Evolutionary conservation across 2,113 vertebrate species (phyloP).

Genomic region (Sula dactylatra): DNA sequence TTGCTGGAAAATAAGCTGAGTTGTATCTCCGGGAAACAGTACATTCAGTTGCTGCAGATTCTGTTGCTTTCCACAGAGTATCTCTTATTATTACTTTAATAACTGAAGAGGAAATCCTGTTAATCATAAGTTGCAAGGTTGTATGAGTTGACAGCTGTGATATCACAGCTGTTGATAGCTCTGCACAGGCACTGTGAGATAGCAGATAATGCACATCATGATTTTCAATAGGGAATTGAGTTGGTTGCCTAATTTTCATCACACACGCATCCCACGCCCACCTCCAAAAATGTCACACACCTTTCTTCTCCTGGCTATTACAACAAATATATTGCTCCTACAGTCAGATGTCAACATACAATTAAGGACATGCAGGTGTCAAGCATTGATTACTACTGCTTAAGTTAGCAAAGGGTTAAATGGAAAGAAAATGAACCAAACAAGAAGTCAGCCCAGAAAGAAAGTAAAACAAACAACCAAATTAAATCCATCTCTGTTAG

Average conservation of each 20-base stretch:
- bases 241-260: not conserved
- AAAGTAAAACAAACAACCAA: not conserved
- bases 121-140: not conserved
- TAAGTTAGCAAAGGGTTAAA: not conserved
- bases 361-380: not conserved
- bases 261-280: accelerated
- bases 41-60: not conserved
- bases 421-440: not conserved
- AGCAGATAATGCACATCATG: not conserved
- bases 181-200: not conserved
- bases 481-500: not conserved
- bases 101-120: constrained; percentile 32
- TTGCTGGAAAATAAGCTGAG: not conserved
- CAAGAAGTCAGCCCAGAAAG: not conserved
- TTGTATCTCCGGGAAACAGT: not conserved
- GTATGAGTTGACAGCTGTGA: not conserved
- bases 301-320: constrained; percentile 15
- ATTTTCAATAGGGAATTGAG: not conserved
- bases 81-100: constrained; percentile 16
- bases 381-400: not conserved
- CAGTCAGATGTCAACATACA: not conserved
- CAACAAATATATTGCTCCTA: not conserved
- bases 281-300: not conserved
- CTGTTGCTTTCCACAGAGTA: not conserved
- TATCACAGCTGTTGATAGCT: constrained; percentile 3